phyloP scores from a whole-genome alignment of 2,113 vertebrate species.

The Paramisgurnus dabryanus region DNA sequence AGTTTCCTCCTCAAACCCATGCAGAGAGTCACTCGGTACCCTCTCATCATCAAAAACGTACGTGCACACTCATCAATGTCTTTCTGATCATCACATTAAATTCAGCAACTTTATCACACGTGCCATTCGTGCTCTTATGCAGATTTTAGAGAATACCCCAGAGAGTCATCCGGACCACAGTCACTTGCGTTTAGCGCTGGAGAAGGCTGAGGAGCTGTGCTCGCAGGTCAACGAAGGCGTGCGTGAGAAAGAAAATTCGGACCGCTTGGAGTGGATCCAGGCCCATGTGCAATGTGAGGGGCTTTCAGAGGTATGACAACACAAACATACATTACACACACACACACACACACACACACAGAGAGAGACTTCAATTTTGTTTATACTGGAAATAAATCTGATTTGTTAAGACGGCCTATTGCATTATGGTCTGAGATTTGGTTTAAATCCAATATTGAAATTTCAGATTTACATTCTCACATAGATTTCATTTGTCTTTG shows the following conservation, averaged over 20 bases:
- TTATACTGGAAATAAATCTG: too few species aligned
- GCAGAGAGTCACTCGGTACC: constrained; percentile 97
- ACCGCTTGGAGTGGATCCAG: constrained; percentile 98
- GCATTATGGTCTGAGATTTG: too few species aligned
- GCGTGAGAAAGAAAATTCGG: constrained; percentile 97
- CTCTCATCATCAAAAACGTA: constrained; percentile 98
- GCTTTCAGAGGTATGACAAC: constrained; percentile 85
- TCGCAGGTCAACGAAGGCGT: constrained; percentile 98
- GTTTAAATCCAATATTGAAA: too few species aligned
- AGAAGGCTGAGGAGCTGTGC: constrained; percentile 96
- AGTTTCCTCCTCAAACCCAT: constrained; percentile 98
- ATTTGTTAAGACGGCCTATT: too few species aligned
- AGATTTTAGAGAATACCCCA: constrained; percentile 97
- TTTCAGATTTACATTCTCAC: too few species aligned
- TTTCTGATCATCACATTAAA: not conserved
- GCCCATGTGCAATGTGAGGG: constrained; percentile 97
- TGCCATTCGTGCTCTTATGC: not conserved
- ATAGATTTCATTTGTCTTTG: too few species aligned
- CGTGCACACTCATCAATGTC: constrained; percentile 44
- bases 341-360: not conserved
- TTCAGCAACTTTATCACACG: not conserved
- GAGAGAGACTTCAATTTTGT: too few species aligned
- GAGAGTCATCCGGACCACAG: constrained; percentile 96
- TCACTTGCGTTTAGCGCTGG: constrained; percentile 91
- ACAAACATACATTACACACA: constrained; percentile 9